Evolutionary conservation across 1,140 invertebrate species (phyloP), one percentile per base, ranked within the genome.

Genomic region (Procambarus clarkii): DNA sequence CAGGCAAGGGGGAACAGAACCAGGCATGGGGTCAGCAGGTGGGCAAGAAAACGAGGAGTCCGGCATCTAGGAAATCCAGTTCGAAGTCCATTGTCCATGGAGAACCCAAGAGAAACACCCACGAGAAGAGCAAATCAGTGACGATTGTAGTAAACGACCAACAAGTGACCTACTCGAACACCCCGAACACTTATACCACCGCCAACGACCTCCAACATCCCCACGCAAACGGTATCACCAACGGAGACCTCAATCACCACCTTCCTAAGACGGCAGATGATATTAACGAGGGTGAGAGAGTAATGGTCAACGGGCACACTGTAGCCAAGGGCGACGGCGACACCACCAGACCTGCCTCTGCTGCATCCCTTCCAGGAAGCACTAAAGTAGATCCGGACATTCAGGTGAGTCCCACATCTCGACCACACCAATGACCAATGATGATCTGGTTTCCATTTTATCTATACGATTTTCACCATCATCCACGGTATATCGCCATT

Each of bases 121-220:
- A 91, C 74, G 88, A 91, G 81, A 91, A 91, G 88, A 91, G 77
- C 76, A 91, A 91, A n/a, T 91, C 88, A 50, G 88, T 91, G 44
- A 91, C 88, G 5, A 91, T 91, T 54, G 88, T 91, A 24, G 88
- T 91, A 21, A 91, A 91, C 58, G 88, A 91, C 76, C 88, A 91
- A 45, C 88, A 91, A 34, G 88, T 91, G 44, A 91, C 54, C 24
- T 78, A 85, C 64, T 54, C 88, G 46, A 78, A 86, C 54, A 77
- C 85, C 3, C 34, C 76, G 4, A 45, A 46, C 45, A 85, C 82
- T 11, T 85, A 85, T 44, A 85, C 82, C 34, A 84, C 81, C 45
- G 18, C 58, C 45, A 15, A 21, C 24, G 46, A 54, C 80, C 80
- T 13, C 13, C 34, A 83, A 60, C 50, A 50, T 9, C 50, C n/a